Percentiles rank a stretch among this genome's conserved stretches.
phyloP scores from a whole-genome alignment of 2,888 invertebrate species.

The Amaurobius ferox region DNA sequence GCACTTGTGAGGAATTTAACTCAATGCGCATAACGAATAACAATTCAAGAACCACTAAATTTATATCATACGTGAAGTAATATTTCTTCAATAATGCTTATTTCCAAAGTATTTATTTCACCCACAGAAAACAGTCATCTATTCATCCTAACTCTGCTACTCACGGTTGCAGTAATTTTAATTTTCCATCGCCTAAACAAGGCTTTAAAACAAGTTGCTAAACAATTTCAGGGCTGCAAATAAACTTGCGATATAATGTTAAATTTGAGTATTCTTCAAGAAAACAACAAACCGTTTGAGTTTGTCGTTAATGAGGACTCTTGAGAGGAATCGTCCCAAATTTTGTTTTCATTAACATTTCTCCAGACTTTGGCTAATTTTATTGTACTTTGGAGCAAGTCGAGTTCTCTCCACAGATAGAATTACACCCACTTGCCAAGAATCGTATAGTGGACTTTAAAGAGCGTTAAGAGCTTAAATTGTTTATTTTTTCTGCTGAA shows the following conservation, averaged over 20 bases:
- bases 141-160: neutral
- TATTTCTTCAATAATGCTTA: no score
- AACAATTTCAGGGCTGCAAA: neutral
- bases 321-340: neutral
- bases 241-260: conserved; percentile 12
- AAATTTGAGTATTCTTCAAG: conserved; percentile 8
- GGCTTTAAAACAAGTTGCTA: neutral
- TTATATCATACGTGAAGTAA: no score
- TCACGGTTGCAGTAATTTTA: neutral
- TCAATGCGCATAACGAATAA: no score
- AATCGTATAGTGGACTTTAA: neutral
- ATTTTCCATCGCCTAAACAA: neutral
- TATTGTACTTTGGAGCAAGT: neutral
- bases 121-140: no score
- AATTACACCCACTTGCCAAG: neutral
- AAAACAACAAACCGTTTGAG: conserved; percentile 14
- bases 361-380: conserved; percentile 12
- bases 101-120: no score
- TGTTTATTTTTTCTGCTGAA: neutral
- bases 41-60: no score
- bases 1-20: no score
- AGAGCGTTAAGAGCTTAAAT: neutral
- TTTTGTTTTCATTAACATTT: conserved; percentile 18
- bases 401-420: neutral
- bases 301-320: conserved; percentile 18